These are phyloP conservation scores for Drosophila micromelanica DNA, from an alignment of 1,140 invertebrate species.

Conservation along the genomic window DNA sequence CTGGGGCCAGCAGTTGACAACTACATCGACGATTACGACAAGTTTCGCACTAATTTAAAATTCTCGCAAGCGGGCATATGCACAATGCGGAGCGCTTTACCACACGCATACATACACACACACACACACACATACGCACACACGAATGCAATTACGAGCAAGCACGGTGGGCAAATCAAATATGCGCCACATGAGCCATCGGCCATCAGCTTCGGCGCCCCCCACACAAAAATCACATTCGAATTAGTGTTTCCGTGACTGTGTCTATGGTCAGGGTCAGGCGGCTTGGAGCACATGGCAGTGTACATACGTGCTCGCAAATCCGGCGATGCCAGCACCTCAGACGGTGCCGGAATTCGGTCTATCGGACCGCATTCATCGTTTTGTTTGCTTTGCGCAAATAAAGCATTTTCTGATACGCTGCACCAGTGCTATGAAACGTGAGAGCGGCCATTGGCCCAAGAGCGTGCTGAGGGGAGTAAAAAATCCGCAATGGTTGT, in stretches of 20 bases:
- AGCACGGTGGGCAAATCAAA: background rate
- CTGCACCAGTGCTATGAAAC: conserved; percentile 66
- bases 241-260: conserved; percentile 46
- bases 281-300: conserved; percentile 61
- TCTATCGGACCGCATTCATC: conserved; percentile 19
- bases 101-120: conserved; percentile 16
- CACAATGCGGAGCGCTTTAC: conserved; percentile 16
- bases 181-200: background rate
- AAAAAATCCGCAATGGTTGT: background rate
- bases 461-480: conserved; percentile 11
- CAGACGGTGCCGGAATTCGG: background rate
- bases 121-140: conserved; percentile 7
- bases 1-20: conserved; percentile 17
- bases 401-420: conserved; percentile 46
- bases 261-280: conserved; percentile 78
- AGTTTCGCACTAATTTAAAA: conserved; percentile 55
- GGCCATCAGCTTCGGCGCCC: background rate
- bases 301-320: conserved; percentile 18
- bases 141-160: conserved; percentile 24
- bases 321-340: background rate
- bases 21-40: conserved; percentile 30
- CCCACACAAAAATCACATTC: conserved; percentile 21
- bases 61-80: conserved; percentile 4
- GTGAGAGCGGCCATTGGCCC: conserved; percentile 48
- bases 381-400: conserved; percentile 39